Evolutionary conservation across 2,888 invertebrate genomes (phyloP).

Genomic region (Adelognathus sp.): DNA sequence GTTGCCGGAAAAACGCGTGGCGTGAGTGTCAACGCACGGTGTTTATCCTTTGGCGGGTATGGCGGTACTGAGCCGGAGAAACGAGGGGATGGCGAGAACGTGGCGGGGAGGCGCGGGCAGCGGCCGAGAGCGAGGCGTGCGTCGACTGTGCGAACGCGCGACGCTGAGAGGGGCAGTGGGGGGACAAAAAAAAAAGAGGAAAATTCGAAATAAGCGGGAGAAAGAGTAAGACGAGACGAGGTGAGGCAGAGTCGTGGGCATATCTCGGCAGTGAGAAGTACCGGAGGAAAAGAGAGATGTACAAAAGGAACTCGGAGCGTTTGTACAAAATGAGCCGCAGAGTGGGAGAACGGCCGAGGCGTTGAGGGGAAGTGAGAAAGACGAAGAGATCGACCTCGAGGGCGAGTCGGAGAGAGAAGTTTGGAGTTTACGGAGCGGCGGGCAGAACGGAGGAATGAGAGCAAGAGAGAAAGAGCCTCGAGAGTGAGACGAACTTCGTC

Average conservation of each 20-base stretch:
- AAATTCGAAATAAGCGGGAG: slow-evolving; percentile 62
- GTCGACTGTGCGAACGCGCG: slow-evolving; percentile 71
- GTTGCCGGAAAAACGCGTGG: slow-evolving; percentile 11
- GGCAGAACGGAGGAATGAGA: slow-evolving; percentile 14
- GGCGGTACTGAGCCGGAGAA: slow-evolving; percentile 77
- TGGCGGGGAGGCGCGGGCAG: slow-evolving; percentile 60
- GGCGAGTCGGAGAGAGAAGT: slow-evolving; percentile 16
- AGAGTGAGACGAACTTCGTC: slow-evolving; percentile 13
- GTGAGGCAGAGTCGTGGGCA: neutral
- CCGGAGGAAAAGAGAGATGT: slow-evolving; percentile 21
- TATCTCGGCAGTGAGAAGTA: slow-evolving; percentile 2
- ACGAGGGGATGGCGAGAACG: slow-evolving; percentile 63
- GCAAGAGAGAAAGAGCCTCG: slow-evolving; percentile 26
- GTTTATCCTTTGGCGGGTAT: slow-evolving; percentile 79
- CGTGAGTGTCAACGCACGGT: slow-evolving; percentile 71
- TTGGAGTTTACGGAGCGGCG: neutral
- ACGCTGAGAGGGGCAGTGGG: slow-evolving; percentile 67
- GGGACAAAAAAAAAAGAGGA: slow-evolving; percentile 43
- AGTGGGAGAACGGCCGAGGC: slow-evolving; percentile 27
- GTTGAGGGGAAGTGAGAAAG: slow-evolving; percentile 47
- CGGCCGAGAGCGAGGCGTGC: slow-evolving; percentile 57
- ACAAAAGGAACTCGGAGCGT: slow-evolving; percentile 25
- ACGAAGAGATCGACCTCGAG: neutral
- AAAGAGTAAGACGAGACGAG: slow-evolving; percentile 56
- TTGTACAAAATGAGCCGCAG: slow-evolving; percentile 17